Evolutionary conservation across 2,113 vertebrate genomes (phyloP), one percentile per base, ranked within the genome.

Genomic region (Gymnarchus niloticus): DNA sequence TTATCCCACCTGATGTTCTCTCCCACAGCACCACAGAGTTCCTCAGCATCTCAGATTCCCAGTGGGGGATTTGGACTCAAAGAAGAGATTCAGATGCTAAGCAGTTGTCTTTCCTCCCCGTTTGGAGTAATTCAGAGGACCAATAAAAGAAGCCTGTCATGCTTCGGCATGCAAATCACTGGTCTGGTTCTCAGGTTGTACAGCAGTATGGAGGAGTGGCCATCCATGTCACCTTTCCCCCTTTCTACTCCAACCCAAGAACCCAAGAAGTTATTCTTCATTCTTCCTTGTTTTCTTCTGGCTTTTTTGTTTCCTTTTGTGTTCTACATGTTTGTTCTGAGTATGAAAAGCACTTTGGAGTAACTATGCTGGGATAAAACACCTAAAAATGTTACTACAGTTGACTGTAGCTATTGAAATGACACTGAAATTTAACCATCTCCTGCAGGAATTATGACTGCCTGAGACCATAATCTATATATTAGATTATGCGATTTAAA

Each of bases 1-100:
- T 78, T 78, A 78, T 48, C 76, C 76, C 46, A 78, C 76, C 76
- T 78, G 76, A 78, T 37, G 23, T 37, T 48, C 23, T 46, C 76
- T 78, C 65, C 33, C 65, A 41, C 65, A 41, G 65, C 33, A 21
- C 65, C 33, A 41, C 44, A 78, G 37, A 78, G 76, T 21, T 78
- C 46, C 44, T 41, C 76, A 48, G 76, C 76, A n/a, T 46, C 76
- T 48, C 76, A 78, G 41, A 41, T 78, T 41, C 76, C 76, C 41
- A 6, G 76, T n/a, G 76, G 23, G 76, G 44, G 44, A 78, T 78
- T 48, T 46, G 76, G 44, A 44, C 76, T 78, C 76, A 78, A 44
- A 78, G 76, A 37, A 25, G 46, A 48, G 44, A 78, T 73, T 73
- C 65, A 41, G 28, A 33, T 33, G 33, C 33, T 6, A 33, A 19